Base-by-base conservation (phyloP, 1,140 invertebrate species). In the Phenacoccus solenopsis region DNA sequence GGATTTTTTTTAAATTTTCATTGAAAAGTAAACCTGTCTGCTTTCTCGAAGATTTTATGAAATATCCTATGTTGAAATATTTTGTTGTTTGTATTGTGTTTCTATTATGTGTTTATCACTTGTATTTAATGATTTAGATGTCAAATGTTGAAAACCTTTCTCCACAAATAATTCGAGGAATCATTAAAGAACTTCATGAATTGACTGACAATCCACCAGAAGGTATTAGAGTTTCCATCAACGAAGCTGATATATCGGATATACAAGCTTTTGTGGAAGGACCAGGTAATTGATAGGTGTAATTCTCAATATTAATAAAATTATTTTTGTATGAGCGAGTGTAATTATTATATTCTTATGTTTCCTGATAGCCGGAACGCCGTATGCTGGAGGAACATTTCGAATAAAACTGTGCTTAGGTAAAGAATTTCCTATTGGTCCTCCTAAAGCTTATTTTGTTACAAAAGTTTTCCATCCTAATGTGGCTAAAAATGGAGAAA, bases 381-480 rank as follows among this genome's bases (percentile, higher is more conserved):
- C 93, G 24, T 95, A 94, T 77, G 82, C 86, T 59, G 86, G 87
- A 70, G 93, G 93, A 28, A 81, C 87, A 71, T 96, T 98, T 78
- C 87, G 88, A 79, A 88, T 98, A 69, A 96, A 96, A 81, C 79
- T 98, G 72, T 87, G 88, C 70, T 82, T 98, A 12, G 91, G 91
- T 1, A 96, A 96, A 82, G 93, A 94, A 78, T 98, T 96, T 81
- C 96, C 96, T 22, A 84, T 88, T 75, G 85, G 88, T 75, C 94
- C 96, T 73, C 96, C 95, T 21, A 96, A 96, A 81, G 95, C 93
- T 49, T 95, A 88, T 81, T 98, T 98, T 79, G 80, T 96, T 28
- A 98, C 95, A 68, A 95, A 94, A 84, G 96, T 98, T 75, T 98
- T 98, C 82, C 95, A 98, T 81, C 95, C 95, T 28, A 98, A 98